Conservation (phyloP, 2,888 invertebrate genomes). For the Polydrusus tereticollis region DNA sequence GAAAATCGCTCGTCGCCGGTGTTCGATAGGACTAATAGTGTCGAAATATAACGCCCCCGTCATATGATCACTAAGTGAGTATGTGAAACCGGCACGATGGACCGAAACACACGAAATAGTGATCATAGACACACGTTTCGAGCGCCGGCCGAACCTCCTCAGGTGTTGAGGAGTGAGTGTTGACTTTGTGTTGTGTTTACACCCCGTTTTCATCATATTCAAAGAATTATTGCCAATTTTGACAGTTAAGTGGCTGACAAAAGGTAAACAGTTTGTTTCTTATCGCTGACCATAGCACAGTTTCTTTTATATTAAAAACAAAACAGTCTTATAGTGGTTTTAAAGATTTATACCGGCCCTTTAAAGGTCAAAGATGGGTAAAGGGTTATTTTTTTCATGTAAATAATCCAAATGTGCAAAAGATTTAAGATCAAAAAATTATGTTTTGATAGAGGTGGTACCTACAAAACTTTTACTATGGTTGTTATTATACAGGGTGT, state of each 20-base stretch:
- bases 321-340: too few relatives aligned
- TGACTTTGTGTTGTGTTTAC: slow-evolving; percentile 33
- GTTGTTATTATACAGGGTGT: too few relatives aligned
- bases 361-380: slow-evolving; percentile 14
- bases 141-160: slow-evolving; percentile 26
- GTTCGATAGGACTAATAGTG: slow-evolving; percentile 28
- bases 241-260: slow-evolving; percentile 43
- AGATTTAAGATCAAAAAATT: too few relatives aligned
- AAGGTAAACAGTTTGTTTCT: slow-evolving; percentile 36
- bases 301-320: too few relatives aligned
- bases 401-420: too few relatives aligned
- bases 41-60: slow-evolving; percentile 58
- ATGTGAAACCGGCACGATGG: slow-evolving; percentile 43
- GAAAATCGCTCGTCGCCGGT: slow-evolving; percentile 46
- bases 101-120: slow-evolving; percentile 50
- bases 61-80: slow-evolving; percentile 51
- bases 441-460: too few relatives aligned
- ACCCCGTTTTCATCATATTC: slow-evolving; percentile 16
- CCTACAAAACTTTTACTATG: too few relatives aligned
- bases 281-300: too few relatives aligned
- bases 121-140: slow-evolving; percentile 45
- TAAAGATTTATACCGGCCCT: too few relatives aligned
- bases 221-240: slow-evolving; percentile 30
- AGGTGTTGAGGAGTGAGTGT: slow-evolving; percentile 24
- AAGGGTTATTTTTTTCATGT: not conserved